Base-by-base conservation (phyloP, 2,888 invertebrate genomes). In the Thelaira solivaga region DNA sequence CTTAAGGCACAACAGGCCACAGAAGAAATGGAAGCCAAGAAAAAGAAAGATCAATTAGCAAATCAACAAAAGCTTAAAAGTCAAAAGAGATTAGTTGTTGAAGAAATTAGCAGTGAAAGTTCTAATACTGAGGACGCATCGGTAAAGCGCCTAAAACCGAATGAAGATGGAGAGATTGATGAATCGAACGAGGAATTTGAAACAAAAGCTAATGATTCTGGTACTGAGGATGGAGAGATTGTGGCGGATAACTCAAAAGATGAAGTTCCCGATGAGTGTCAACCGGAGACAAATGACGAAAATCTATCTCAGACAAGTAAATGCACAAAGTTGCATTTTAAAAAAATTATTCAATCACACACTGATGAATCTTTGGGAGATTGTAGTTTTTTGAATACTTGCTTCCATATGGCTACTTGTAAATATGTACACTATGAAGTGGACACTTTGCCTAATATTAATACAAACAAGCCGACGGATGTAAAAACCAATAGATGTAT, bases 381-480 rank as follows among this genome's bases (percentile, higher is more conserved):
- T 88, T 99, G 98, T 87, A 98, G 98, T 16, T 99, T 99, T 88
- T 91, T 99, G 2, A 99, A 99, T 88, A 99, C 98, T 0, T 99
- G 98, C 88, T 99, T 99, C 87, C 98, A 99, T 87, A 98, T 99
- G 98, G 98, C 98, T 82, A 97, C 96, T 39, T 99, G 98, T 93
- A 98, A 98, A 93, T 98, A 98, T 86, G 98, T 99, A 0, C 98
- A 99, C 88, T 99, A 99, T 85, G 97, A 98, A 90, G 98, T 99
- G 0, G 98, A 98, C 86, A 93, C 94, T 0, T 81, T 87, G 73
- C 86, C 88, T 0, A 88, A 86, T 74, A 87, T 87, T 6, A 86
- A 86, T 79, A 89, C 86, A 4, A 88, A 86, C 76, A 88, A 88
- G 29, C 88, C 88, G 24, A 84, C 85, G 20, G 88, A 88, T 73